Percentiles rank a stretch among this genome's conserved stretches.
phyloP scores from a whole-genome alignment of 2,888 invertebrate species.

The Mesochorus sp. region DNA sequence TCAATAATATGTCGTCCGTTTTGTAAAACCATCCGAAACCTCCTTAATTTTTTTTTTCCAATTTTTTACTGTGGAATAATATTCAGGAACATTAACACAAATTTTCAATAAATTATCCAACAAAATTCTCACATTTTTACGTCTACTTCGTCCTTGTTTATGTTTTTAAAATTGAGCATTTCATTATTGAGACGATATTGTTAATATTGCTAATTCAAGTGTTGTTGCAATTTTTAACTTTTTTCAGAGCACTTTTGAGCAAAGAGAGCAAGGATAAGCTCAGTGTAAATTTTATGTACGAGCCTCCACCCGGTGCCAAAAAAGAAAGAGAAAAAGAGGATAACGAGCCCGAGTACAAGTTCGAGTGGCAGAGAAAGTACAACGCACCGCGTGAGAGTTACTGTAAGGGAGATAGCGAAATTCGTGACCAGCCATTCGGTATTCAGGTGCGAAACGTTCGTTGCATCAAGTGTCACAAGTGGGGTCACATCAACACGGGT shows the following conservation, averaged over 20 bases:
- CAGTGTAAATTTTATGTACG: slow-evolving; percentile 99
- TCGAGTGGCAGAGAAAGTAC: slow-evolving; percentile 99
- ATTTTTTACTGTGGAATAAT: no score
- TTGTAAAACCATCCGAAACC: no score
- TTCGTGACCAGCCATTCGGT: slow-evolving; percentile 99
- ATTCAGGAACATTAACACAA: no score
- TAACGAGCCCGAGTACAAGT: slow-evolving; percentile 98
- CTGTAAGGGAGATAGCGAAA: slow-evolving; percentile 98
- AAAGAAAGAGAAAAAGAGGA: slow-evolving; percentile 95
- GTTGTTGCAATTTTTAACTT: no score
- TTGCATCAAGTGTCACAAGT: slow-evolving; percentile 99
- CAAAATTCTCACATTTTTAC: no score
- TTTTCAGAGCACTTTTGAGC: slow-evolving; percentile 96
- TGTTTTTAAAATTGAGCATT: no score
- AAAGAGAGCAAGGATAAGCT: slow-evolving; percentile 99
- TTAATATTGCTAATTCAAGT: no score
- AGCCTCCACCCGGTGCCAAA: slow-evolving; percentile 98
- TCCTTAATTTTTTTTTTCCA: no score
- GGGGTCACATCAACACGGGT: slow-evolving; percentile 99
- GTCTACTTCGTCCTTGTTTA: no score
- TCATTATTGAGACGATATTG: no score
- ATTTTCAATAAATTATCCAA: no score
- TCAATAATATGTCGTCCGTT: no score
- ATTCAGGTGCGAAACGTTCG: slow-evolving; percentile 98
- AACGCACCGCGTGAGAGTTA: slow-evolving; percentile 99